phyloP scores from a whole-genome alignment of 2,797 vertebrate species.

The Gorsachius magnificus region DNA sequence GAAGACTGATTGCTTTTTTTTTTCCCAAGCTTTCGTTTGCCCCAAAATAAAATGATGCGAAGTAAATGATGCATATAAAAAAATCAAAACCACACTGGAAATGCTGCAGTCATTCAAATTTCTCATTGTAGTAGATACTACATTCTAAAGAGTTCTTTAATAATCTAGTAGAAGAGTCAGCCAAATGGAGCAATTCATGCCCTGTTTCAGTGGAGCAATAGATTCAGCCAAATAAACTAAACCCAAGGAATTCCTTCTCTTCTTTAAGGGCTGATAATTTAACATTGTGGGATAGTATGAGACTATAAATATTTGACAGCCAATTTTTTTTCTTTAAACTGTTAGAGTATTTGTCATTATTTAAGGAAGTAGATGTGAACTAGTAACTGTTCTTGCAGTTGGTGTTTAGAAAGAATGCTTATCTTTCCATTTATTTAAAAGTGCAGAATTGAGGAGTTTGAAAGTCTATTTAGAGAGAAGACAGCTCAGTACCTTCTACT shows the following conservation, averaged over 20 bases:
- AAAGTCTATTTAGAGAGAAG: neutral
- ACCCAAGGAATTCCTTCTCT: neutral
- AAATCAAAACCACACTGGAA: constrained; percentile 19
- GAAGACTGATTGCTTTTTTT: constrained; percentile 41
- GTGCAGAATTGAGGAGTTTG: neutral
- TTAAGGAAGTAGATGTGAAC: neutral
- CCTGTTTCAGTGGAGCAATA: neutral
- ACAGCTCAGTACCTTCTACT: neutral
- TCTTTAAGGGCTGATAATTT: neutral
- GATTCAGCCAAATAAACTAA: neutral
- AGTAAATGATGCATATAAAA: constrained; percentile 38
- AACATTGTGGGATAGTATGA: neutral
- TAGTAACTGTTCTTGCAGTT: neutral
- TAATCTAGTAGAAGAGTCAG: neutral
- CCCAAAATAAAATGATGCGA: constrained; percentile 14
- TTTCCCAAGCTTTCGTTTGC: neutral
- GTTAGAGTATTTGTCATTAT: neutral
- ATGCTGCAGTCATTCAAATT: constrained; percentile 20
- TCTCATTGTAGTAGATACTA: neutral
- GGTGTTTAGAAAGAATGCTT: neutral
- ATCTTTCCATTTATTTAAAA: neutral
- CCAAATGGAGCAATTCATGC: neutral
- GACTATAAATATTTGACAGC: neutral
- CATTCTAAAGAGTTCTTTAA: neutral
- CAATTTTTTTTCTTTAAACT: neutral